A percentile compares a stretch with the other conserved stretches of the same genome.
Evolutionary conservation across 2,113 vertebrate genomes (phyloP).

Genomic region (Bubo bubo): DNA sequence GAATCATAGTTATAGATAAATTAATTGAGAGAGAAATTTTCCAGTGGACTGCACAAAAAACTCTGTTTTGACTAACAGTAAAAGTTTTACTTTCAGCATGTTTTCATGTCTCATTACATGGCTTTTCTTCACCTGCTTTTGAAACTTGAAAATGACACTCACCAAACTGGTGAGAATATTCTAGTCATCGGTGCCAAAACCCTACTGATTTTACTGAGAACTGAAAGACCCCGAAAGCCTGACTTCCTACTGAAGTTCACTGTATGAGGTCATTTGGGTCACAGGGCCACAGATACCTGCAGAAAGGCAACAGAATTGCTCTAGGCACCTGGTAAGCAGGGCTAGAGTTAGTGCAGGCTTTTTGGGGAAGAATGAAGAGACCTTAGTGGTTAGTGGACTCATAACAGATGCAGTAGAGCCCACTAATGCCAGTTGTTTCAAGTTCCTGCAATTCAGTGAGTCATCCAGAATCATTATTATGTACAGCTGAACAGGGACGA

Average conservation of each 20-base stretch:
- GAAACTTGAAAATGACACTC: neutral
- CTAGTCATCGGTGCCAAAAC: neutral
- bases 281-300: neutral
- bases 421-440: neutral
- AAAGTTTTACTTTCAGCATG: neutral
- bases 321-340: neutral
- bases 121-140: neutral
- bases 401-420: neutral
- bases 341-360: neutral
- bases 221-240: neutral
- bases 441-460: neutral
- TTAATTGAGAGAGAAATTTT: neutral
- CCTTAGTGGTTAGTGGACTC: neutral
- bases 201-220: neutral
- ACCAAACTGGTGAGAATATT: neutral
- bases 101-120: neutral
- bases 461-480: neutral
- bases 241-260: neutral
- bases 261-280: neutral
- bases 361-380: neutral
- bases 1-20: constrained; percentile 8
- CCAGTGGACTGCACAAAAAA: neutral
- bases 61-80: neutral
- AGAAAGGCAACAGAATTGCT: neutral
- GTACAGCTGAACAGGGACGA: neutral